Evolutionary conservation across 2,113 vertebrate species (phyloP).

Genomic region (Strigops habroptila): DNA sequence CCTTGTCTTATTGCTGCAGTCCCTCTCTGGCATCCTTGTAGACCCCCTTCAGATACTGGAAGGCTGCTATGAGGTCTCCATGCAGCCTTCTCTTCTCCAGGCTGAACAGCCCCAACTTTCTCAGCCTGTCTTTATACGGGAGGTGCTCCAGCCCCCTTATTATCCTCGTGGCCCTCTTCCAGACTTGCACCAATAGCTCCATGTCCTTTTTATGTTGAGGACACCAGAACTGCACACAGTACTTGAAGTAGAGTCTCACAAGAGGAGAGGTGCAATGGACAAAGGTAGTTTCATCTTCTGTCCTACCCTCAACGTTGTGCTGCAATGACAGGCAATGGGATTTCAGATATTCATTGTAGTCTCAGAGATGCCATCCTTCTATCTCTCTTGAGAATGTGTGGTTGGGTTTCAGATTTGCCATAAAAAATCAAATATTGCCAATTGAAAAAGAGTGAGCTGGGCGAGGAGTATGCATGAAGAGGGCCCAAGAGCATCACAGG

Average conservation of each 20-base stretch:
- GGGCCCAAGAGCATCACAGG: accelerated
- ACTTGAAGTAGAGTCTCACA: background rate
- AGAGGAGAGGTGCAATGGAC: background rate
- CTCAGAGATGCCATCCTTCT: background rate
- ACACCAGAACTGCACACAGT: background rate
- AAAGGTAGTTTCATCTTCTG: background rate
- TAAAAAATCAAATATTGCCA: background rate
- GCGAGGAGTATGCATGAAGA: background rate
- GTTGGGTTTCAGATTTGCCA: background rate
- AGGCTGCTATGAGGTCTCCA: background rate
- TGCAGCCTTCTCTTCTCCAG: background rate
- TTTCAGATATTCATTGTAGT: background rate
- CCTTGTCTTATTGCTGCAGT: background rate
- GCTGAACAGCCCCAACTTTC: background rate
- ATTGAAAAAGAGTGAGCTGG: background rate
- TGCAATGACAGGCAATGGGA: background rate
- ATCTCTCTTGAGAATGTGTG: background rate
- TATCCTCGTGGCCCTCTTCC: background rate
- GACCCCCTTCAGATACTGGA: background rate
- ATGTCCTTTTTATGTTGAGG: background rate
- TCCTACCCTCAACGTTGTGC: background rate
- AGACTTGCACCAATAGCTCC: background rate
- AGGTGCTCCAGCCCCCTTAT: background rate
- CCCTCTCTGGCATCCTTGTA: background rate
- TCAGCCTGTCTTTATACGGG: background rate